Base-by-base conservation (phyloP, 2,113 vertebrate genomes). In the Danionella cerebrum region DNA sequence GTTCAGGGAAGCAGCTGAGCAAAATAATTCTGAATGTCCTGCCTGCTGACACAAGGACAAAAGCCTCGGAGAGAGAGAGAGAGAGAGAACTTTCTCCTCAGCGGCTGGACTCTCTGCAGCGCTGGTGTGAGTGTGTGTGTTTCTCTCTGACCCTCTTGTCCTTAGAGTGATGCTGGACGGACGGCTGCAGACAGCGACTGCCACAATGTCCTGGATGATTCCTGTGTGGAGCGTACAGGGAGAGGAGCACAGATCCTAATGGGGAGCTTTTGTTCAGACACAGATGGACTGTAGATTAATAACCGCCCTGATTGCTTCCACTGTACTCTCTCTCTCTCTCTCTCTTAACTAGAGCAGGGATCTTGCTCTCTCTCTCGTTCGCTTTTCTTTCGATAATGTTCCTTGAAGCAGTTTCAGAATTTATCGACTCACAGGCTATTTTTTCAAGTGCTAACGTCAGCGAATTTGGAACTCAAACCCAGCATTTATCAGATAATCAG, bases 31-130 rank as follows among this genome's bases (percentile, higher is more conserved):
- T 82, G 83, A 86, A 82, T 80, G 86, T 87, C 85, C 86, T 88
- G 85, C 88, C 84, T 85, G 85, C 87, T 89, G 87, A 89, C 84
- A 88, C 87, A 89, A 89, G 87, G 87, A 89, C 87, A 89, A 87
- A 77, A 87, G 81, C 84, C 84, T 76, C 78, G n/a, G n/a, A n/a
- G n/a, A n/a, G n/a, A n/a, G n/a, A n/a, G n/a, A n/a, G n/a, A n/a
- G n/a, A 72, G 77, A 75, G 80, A 73, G 83, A 84, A 83, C 82
- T 82, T 81, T 84, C 83, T 82, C 80, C 72, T 79, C 77, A 86
- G 79, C 79, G 84, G 82, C 86, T 84, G 84, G 83, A 69, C 47
- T 86, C 83, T 80, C 77, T 84, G 78, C 82, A 77, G 82, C 80
- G 82, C 81, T 85, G 86, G 83, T 88, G n/a, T n/a, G n/a, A n/a